Evolutionary conservation across 2,888 invertebrate species (phyloP).

Genomic region (Falcaria lacertinaria): DNA sequence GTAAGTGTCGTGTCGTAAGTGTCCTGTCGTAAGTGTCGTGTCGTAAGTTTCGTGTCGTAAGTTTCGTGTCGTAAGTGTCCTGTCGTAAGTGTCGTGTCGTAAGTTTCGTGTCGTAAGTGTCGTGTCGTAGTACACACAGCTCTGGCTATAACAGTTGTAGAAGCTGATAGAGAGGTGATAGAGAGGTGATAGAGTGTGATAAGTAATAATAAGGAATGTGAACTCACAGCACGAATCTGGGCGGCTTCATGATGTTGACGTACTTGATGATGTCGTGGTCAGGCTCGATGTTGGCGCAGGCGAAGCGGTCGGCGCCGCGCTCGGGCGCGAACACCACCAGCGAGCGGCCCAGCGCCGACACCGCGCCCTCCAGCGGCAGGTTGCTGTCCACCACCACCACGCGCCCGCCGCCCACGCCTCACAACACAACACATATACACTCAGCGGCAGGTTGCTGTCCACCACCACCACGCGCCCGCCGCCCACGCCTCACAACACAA

Average conservation of each 20-base stretch:
- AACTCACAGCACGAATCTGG: constrained; percentile 92
- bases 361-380: constrained; percentile 89
- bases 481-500: constrained; percentile 82
- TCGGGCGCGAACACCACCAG: constrained; percentile 91
- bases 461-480: constrained; percentile 85
- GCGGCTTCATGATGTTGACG: constrained; percentile 91
- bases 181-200: too few relatives aligned
- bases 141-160: too few relatives aligned
- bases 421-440: background rate
- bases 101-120: too few relatives aligned
- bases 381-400: constrained; percentile 91
- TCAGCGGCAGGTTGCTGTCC: constrained; percentile 76
- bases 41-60: too few relatives aligned
- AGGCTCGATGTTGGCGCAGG: constrained; percentile 94
- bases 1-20: too few relatives aligned
- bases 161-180: too few relatives aligned
- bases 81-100: too few relatives aligned
- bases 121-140: too few relatives aligned
- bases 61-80: too few relatives aligned
- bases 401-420: constrained; percentile 86
- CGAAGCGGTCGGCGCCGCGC: constrained; percentile 84
- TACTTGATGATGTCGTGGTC: constrained; percentile 95
- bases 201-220: too few relatives aligned
- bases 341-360: constrained; percentile 90
- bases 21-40: too few relatives aligned